Percentiles rank a stretch among this genome's conserved stretches.
Conservation (phyloP, 2,888 invertebrate genomes). For the Pyrocoelia pectoralis region DNA sequence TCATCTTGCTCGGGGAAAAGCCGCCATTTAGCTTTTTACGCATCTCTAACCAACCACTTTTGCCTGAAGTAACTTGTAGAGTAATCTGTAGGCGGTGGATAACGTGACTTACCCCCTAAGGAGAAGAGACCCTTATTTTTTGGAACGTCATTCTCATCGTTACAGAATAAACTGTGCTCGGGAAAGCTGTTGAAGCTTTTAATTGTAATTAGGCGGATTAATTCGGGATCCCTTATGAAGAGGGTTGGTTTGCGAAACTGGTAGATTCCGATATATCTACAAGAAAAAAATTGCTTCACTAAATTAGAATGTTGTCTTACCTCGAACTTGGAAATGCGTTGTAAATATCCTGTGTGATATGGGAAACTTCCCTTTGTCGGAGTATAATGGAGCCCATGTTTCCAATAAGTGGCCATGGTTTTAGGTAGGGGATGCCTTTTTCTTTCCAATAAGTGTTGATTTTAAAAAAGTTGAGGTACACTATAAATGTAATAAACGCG, state of each 20-base stretch:
- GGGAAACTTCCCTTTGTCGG: not conserved
- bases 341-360: not conserved
- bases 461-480: not conserved
- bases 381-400: not conserved
- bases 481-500: not conserved
- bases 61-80: not conserved
- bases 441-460: not conserved
- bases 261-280: not conserved
- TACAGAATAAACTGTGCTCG: not conserved
- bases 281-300: not conserved
- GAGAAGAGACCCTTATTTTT: constrained; percentile 2
- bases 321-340: not conserved
- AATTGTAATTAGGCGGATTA: not conserved
- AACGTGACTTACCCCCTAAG: not conserved
- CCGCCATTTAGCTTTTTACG: not conserved
- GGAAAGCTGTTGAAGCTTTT: not conserved
- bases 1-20: not conserved
- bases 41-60: not conserved
- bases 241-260: constrained; percentile 5
- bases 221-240: not conserved
- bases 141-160: not conserved
- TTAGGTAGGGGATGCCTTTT: not conserved
- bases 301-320: not conserved
- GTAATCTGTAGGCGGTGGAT: no score
- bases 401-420: not conserved